phyloP scores from a whole-genome alignment of 2,797 vertebrate species.

The Alauda arvensis region DNA sequence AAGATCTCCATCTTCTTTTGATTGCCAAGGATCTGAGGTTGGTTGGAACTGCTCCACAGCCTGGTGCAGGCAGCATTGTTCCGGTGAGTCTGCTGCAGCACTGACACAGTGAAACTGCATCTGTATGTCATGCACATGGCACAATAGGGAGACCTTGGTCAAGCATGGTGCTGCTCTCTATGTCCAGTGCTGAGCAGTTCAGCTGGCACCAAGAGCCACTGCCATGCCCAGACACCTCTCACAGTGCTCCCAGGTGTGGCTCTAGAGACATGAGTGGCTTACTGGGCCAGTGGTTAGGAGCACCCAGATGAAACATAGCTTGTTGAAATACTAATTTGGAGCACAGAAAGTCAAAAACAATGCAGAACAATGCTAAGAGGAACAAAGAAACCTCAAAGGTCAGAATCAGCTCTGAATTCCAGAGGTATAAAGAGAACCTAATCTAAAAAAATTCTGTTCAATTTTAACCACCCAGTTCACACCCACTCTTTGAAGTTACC shows the following conservation, averaged over 20 bases:
- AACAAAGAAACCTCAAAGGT: neutral
- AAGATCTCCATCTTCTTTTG: neutral
- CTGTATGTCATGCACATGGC: accelerated
- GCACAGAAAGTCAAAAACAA: neutral
- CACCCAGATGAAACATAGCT: neutral
- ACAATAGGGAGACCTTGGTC: neutral
- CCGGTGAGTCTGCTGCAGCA: neutral
- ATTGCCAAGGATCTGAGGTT: neutral
- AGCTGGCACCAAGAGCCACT: neutral
- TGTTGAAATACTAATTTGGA: neutral
- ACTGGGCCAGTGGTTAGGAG: neutral
- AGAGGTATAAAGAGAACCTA: neutral
- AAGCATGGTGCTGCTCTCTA: accelerated
- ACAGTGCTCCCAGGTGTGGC: neutral
- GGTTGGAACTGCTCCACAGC: neutral
- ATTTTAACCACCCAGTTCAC: neutral
- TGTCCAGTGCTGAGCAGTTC: neutral
- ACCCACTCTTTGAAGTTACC: neutral
- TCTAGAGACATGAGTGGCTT: neutral
- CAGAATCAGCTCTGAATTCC: neutral
- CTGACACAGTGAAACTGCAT: neutral
- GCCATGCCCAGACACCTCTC: neutral
- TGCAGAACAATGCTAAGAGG: neutral
- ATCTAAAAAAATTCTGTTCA: neutral
- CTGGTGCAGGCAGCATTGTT: neutral